Evolutionary conservation across 2,888 invertebrate genomes (phyloP).

Genomic region (Troglohyphantes excavatus): DNA sequence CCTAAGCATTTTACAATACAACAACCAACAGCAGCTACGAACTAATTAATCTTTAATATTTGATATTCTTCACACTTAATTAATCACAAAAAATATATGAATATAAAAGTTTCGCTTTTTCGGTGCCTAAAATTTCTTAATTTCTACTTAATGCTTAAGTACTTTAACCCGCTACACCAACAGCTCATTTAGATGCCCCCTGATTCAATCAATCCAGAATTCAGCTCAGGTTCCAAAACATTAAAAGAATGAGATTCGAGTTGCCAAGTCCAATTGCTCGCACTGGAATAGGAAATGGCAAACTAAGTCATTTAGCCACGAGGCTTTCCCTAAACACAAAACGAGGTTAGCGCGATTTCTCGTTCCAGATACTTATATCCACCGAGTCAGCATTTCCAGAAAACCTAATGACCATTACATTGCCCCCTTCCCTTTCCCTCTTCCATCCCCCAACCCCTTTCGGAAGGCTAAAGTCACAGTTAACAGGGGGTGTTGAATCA

Average conservation of each 20-base stretch:
- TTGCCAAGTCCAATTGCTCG: background rate
- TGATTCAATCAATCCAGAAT: background rate
- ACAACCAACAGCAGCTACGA: no score
- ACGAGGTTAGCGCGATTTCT: background rate
- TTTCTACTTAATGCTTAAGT: no score
- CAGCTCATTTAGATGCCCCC: background rate
- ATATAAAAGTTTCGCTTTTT: no score
- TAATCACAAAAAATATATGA: no score
- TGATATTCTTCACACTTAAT: no score
- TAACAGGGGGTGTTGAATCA: conserved; percentile 59
- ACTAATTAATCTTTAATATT: no score
- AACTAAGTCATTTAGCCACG: conserved; percentile 1
- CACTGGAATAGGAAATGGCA: background rate
- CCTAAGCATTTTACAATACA: no score
- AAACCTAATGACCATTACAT: conserved; percentile 33
- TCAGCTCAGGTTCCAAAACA: background rate
- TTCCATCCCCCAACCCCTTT: background rate
- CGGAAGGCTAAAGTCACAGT: conserved; percentile 26
- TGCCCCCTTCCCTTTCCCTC: background rate
- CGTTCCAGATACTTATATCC: conserved; percentile 2
- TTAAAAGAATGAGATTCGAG: background rate
- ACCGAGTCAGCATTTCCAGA: conserved; percentile 24
- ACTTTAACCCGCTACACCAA: no score
- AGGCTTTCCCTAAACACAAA: background rate
- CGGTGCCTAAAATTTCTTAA: no score